These are phyloP conservation scores for Mionectes olivaceus DNA, from an alignment of 2,797 vertebrate species.

Conservation along the genomic window DNA sequence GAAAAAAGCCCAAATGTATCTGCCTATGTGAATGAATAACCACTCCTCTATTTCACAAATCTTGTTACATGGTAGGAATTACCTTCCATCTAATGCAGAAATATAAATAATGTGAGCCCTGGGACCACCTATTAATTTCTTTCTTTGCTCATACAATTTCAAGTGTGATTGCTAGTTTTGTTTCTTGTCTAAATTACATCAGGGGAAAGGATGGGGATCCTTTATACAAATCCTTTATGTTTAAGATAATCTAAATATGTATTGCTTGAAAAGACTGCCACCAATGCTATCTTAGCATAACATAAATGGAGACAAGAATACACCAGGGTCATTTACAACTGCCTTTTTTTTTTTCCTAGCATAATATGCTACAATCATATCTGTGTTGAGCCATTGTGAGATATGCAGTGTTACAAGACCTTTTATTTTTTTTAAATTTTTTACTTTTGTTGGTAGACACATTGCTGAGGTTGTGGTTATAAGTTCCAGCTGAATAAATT, in stretches of 20 bases:
- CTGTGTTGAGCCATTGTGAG: neutral
- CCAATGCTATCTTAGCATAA: neutral
- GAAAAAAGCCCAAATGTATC: accelerated
- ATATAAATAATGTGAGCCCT: neutral
- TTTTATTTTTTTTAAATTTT: neutral
- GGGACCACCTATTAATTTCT: neutral
- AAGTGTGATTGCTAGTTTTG: neutral
- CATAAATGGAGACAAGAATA: neutral
- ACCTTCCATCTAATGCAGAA: neutral
- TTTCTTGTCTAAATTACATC: neutral
- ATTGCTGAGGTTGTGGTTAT: neutral
- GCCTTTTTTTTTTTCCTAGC: neutral
- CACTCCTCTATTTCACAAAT: neutral
- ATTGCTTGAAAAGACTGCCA: neutral
- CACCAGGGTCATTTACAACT: neutral
- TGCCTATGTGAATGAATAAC: neutral
- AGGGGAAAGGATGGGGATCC: neutral
- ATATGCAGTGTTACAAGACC: neutral
- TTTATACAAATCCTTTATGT: neutral
- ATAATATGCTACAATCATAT: neutral
- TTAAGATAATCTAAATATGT: neutral
- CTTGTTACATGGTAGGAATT: neutral
- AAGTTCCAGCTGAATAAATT: neutral
- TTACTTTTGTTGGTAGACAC: neutral
- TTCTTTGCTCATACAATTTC: neutral